phyloP scores from a whole-genome alignment of 2,888 invertebrate genomes.

The Drosophila fulvimacula region DNA sequence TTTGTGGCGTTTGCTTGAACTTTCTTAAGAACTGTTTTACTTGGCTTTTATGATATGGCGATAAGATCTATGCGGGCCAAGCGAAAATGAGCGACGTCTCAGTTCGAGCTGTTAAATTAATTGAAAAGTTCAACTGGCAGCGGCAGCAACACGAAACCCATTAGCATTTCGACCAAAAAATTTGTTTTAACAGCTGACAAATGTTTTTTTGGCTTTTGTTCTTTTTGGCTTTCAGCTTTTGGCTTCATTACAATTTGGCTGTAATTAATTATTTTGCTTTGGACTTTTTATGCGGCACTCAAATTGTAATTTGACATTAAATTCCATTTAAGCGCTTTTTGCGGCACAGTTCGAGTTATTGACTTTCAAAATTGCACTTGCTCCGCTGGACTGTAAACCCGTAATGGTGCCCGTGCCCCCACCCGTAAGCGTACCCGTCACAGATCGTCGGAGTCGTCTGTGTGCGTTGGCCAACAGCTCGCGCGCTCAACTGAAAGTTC shows the following conservation, averaged over 20 bases:
- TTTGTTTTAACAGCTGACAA: conserved; percentile 75
- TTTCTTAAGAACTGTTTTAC: conserved; percentile 65
- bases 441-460: conserved; percentile 5
- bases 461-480: conserved; percentile 41
- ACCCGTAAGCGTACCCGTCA: conserved; percentile 10
- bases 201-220: conserved; percentile 35
- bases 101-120: conserved; percentile 65
- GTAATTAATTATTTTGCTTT: conserved; percentile 48
- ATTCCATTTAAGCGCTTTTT: conserved; percentile 31
- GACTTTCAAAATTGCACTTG: conserved; percentile 56
- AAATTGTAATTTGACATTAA: conserved; percentile 56
- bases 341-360: conserved; percentile 28
- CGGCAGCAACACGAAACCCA: conserved; percentile 46
- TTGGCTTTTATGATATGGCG: conserved; percentile 60
- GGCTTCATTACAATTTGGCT: conserved; percentile 36
- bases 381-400: background rate
- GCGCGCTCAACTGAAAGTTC: conserved; percentile 64
- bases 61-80: conserved; percentile 72
- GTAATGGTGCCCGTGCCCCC: conserved; percentile 3
- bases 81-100: conserved; percentile 56
- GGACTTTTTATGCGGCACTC: conserved; percentile 33
- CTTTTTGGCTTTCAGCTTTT: conserved; percentile 14
- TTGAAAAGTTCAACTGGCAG: conserved; percentile 70
- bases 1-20: conserved; percentile 55
- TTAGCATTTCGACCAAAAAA: conserved; percentile 64